Evolutionary conservation across 1,140 invertebrate genomes (phyloP), one percentile per base, ranked within the genome.

Genomic region (Heterodera schachtii): DNA sequence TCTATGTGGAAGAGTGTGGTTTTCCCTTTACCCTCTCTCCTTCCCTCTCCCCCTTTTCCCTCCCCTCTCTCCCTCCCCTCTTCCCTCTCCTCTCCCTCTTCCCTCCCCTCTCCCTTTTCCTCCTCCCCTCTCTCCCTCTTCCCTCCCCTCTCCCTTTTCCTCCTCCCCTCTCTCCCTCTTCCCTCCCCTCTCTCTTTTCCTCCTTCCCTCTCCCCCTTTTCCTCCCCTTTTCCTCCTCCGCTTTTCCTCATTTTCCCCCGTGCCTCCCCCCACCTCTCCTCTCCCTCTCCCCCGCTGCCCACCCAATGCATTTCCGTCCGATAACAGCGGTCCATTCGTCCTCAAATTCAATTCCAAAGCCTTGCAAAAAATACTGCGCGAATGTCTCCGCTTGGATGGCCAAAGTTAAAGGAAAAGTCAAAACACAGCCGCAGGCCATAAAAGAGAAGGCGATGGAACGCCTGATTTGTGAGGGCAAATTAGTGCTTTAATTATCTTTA

Each of bases 351-450:
- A 84, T 75, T 31, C 80, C 75, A 21, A 85, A n/a, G 44, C 81
- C 78, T 64, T 78, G 76, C 70, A 86, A 66, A 31, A 86, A 78
- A 69, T 86, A 86, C 78, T 86, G 85, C 71, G 84, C 78, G 75
- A 86, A 86, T 44, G 86, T 81, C 69, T 85, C 75, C 57, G 84
- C 84, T 77, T 86, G 85, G 11, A 86, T 78, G 44, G 85, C 84
- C 16, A 86, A 67, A n/a, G 85, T 86, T 60, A 85, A 84, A 19
- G 85, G 85, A 75, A 86, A 86, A 19, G 86, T 87, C 49, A 86
- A 67, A 46, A 86, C 75, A 70, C 85, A 86, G n/a, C 83, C 81
- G 66, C 85, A 75, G 57, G 69, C 77, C 85, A 86, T 87, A 43
- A 86, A 86, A 16, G 78, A 52, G 71, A 86, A 86, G 2, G 85